Evolutionary conservation across 2,797 vertebrate genomes (phyloP).

Genomic region (Buceros bicornis): DNA sequence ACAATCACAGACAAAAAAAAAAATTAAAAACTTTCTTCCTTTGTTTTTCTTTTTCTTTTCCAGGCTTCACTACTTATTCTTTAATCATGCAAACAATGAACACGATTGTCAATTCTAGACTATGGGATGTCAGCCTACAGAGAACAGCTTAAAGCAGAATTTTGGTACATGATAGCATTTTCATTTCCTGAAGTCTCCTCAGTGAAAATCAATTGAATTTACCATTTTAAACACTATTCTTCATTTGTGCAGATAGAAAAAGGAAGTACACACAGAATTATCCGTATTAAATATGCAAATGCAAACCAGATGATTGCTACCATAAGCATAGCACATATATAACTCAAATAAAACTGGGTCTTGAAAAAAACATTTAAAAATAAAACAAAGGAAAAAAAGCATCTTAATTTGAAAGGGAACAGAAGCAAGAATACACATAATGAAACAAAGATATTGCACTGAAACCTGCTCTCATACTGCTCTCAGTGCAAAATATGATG

Average conservation of each 20-base stretch:
- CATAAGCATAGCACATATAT: not conserved
- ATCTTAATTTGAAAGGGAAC: not conserved
- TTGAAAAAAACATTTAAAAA: not conserved
- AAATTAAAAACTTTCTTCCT: not conserved
- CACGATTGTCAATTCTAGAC: not conserved
- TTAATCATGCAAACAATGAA: not conserved
- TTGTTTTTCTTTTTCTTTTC: not conserved
- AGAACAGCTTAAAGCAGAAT: slow-evolving; percentile 2
- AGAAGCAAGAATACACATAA: not conserved
- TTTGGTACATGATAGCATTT: not conserved
- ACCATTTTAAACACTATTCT: not conserved
- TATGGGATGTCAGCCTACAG: not conserved
- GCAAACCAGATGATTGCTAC: slow-evolving; percentile 10
- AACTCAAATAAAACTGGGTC: not conserved
- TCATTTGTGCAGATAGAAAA: not conserved
- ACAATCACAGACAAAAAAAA: not conserved
- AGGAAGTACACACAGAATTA: not conserved
- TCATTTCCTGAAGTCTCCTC: not conserved
- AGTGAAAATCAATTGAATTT: not conserved
- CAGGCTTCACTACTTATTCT: not conserved
- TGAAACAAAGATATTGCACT: not conserved
- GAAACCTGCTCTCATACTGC: not conserved
- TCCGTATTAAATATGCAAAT: not conserved
- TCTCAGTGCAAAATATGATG: not conserved
- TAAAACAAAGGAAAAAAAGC: not conserved